Conservation (phyloP, 2,113 vertebrate genomes). For the Orycteropus afer region DNA sequence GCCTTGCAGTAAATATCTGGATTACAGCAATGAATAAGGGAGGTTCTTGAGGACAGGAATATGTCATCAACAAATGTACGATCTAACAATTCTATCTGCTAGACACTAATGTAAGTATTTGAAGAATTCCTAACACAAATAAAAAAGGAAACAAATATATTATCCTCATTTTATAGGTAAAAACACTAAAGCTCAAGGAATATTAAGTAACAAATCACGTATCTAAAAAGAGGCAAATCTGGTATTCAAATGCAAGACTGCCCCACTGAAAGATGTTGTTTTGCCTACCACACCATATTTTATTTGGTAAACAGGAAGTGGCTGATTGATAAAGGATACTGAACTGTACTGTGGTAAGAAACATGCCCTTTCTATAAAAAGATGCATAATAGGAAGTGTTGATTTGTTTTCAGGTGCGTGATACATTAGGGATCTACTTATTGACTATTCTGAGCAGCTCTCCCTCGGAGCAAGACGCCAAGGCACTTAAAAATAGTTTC, state of each 20-base stretch:
- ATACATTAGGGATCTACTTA: conserved; percentile 49
- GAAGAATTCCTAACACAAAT: neutral
- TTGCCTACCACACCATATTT: neutral
- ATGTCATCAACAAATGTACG: neutral
- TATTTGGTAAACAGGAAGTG: neutral
- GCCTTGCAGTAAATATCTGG: neutral
- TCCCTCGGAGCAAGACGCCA: conserved; percentile 36
- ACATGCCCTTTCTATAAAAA: neutral
- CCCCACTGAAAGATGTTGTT: neutral
- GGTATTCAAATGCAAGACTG: neutral
- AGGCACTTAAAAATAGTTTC: conserved; percentile 62
- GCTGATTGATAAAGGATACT: neutral
- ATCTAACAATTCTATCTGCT: neutral
- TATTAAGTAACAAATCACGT: neutral
- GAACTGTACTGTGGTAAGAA: neutral
- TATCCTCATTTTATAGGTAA: neutral
- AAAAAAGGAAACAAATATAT: neutral
- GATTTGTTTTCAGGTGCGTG: conserved; percentile 3
- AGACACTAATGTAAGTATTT: neutral
- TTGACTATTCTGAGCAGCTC: neutral
- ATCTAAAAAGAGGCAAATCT: neutral
- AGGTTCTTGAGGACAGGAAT: neutral
- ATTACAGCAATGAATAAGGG: neutral
- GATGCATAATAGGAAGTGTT: neutral
- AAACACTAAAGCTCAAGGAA: neutral